A percentile compares a stretch with the other conserved stretches of the same genome.
Evolutionary conservation across 2,797 vertebrate genomes (phyloP).

Genomic region (Alosa sapidissima): DNA sequence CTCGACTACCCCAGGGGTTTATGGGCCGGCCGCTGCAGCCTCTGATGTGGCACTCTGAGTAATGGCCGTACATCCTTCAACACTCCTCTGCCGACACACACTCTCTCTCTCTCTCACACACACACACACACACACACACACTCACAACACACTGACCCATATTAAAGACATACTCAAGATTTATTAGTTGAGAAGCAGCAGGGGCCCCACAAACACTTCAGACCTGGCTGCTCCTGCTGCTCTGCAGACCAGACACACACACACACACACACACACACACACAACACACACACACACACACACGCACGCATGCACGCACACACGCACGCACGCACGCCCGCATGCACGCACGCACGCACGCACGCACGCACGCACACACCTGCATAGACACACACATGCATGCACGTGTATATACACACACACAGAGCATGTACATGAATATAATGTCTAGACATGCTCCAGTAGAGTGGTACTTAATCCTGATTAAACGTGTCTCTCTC

Average conservation of each 20-base stretch:
- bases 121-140: neutral
- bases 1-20: neutral
- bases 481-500: neutral
- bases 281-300: no score
- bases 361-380: no score
- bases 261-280: neutral
- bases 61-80: neutral
- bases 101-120: neutral
- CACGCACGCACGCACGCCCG: no score
- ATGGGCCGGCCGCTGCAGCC: neutral
- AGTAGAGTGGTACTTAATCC: no score
- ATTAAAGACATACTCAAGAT: neutral
- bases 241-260: neutral
- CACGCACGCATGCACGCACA: no score
- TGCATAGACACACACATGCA: no score
- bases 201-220: neutral
- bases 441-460: no score
- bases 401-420: no score
- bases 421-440: no score
- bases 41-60: neutral
- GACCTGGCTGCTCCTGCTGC: neutral
- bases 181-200: neutral
- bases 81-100: neutral
- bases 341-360: no score
- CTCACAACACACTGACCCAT: neutral